These are phyloP conservation scores for Decapterus maruadsi DNA, from an alignment of 2,797 vertebrate species.

Conservation along the genomic window DNA sequence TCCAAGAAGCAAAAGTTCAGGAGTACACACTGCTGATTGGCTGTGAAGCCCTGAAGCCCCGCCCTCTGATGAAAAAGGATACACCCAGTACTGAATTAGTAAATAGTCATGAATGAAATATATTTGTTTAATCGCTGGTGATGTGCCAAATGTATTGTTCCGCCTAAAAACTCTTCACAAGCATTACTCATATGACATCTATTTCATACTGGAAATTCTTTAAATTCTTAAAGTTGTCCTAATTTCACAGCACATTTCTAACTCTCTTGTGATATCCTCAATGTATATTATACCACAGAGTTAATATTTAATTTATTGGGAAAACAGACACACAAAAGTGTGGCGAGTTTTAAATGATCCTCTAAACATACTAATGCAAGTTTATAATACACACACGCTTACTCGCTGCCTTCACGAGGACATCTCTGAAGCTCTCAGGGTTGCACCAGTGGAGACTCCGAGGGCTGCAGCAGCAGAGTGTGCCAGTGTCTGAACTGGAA, in stretches of 20 bases:
- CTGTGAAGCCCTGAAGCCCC: conserved; percentile 57
- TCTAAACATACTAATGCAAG: neutral
- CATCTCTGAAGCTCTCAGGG: conserved; percentile 55
- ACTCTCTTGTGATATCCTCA: neutral
- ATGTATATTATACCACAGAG: conserved; percentile 1
- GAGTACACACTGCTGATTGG: conserved; percentile 82
- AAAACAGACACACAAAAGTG: neutral
- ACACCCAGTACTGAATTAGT: conserved; percentile 36
- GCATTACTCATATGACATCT: neutral
- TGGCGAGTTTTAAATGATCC: neutral
- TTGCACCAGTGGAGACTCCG: conserved; percentile 56
- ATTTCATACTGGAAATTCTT: neutral
- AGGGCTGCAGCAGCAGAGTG: conserved; percentile 64
- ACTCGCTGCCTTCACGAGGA: conserved; percentile 27
- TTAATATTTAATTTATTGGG: neutral
- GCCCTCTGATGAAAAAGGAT: conserved; percentile 52
- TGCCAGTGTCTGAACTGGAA: conserved; percentile 81
- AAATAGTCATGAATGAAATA: conserved; percentile 87
- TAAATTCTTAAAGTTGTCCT: conserved; percentile 5
- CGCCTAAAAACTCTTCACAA: neutral
- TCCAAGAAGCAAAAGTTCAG: conserved; percentile 90
- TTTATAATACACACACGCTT: conserved; percentile 4
- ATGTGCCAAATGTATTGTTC: conserved; percentile 46
- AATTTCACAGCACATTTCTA: conserved; percentile 19
- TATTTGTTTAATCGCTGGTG: conserved; percentile 72